Percentiles rank a stretch among this genome's conserved stretches.
Evolutionary conservation across 2,888 invertebrate genomes (phyloP).

Genomic region (Ctena decussata): DNA sequence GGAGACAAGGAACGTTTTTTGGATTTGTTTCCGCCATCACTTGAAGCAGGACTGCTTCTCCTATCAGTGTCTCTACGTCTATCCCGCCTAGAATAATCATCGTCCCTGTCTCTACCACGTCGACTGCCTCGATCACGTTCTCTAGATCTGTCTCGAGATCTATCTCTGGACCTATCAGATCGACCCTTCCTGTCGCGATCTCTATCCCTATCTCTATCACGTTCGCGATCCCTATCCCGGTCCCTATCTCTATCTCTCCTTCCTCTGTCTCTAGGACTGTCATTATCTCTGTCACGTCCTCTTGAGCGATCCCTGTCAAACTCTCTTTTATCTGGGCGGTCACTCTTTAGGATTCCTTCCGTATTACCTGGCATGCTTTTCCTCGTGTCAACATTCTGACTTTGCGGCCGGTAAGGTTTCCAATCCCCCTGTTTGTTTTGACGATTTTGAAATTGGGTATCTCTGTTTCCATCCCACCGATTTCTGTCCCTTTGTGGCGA

Average conservation of each 20-base stretch:
- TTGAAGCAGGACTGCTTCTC: constrained; percentile 50
- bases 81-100: constrained; percentile 52
- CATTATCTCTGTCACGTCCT: constrained; percentile 11
- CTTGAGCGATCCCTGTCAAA: constrained; percentile 25
- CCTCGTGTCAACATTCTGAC: not conserved
- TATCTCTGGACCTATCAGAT: constrained; percentile 71
- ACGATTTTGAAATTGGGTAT: not conserved
- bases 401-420: not conserved
- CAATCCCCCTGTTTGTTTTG: constrained; percentile 8
- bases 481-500: not conserved
- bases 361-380: not conserved
- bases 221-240: constrained; percentile 41
- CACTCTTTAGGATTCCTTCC: not conserved
- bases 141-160: constrained; percentile 70
- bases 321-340: not conserved
- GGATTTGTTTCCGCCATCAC: constrained; percentile 30
- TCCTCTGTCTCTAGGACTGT: constrained; percentile 55
- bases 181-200: constrained; percentile 61
- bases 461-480: not conserved
- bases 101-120: constrained; percentile 47
- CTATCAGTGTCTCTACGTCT: constrained; percentile 61
- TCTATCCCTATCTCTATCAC: constrained; percentile 63
- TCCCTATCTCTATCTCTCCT: constrained; percentile 41
- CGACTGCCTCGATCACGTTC: constrained; percentile 47
- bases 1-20: constrained; percentile 61